Conservation (phyloP, 2,113 vertebrate species). For the Pygoscelis antarcticus region DNA sequence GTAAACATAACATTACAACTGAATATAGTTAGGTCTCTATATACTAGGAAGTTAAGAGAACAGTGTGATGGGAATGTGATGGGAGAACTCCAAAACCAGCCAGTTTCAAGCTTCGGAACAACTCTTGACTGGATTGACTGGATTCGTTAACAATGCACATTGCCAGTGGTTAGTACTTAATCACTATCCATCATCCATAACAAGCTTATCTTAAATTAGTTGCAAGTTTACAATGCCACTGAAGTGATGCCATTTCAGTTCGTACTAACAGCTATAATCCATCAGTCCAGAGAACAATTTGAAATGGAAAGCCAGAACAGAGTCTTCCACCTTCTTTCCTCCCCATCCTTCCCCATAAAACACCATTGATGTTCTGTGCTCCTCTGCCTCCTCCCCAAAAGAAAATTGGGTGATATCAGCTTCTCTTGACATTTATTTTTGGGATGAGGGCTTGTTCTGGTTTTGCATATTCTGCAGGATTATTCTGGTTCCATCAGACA, state of each 20-base stretch:
- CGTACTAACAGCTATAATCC: neutral
- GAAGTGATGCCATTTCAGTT: neutral
- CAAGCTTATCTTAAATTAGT: neutral
- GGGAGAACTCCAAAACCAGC: neutral
- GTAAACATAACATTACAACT: neutral
- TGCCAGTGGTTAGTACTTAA: neutral
- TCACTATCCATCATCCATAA: neutral
- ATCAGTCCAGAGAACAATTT: neutral
- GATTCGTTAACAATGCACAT: neutral
- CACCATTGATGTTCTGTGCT: neutral
- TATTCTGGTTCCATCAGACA: constrained; percentile 29
- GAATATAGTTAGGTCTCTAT: neutral
- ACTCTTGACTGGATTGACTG: neutral
- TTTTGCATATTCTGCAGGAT: constrained; percentile 50
- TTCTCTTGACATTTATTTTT: constrained; percentile 38
- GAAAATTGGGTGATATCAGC: neutral
- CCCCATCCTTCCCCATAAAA: neutral
- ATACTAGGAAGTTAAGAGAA: neutral
- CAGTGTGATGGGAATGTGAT: neutral
- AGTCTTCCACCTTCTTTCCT: neutral
- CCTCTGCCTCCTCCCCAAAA: neutral
- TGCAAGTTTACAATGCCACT: neutral
- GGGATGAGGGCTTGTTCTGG: neutral
- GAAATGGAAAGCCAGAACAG: neutral
- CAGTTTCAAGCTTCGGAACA: neutral